Base-by-base conservation (phyloP, 2,888 invertebrate genomes). In the Reticulitermes lucifugus region DNA sequence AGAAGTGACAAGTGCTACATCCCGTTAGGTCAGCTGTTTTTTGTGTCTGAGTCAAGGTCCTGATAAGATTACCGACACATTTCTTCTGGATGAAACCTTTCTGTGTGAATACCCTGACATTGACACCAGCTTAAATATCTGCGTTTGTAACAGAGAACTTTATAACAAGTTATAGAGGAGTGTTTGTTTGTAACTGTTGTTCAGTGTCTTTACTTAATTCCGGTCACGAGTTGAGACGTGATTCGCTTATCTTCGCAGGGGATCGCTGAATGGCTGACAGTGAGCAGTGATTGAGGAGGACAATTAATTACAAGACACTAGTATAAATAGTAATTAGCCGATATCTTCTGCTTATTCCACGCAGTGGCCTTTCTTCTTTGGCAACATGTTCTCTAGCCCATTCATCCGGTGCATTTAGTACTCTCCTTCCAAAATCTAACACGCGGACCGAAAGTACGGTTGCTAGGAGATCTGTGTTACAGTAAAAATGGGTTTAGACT, bases 321-420 rank as follows among this genome's bases (percentile, higher is more conserved):
- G 25, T 65, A 65, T 65, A 65, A 65, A 65, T n/a, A 65, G 65
- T n/a, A 65, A 65, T 65, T 65, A 65, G n/a, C 65, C 4, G n/a
- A 14, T 1, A n/a, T n/a, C n/a, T 65, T 5, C n/a, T n/a, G 22
- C n/a, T 21, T 2, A 60, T 60, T 60, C 60, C 18, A 18, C 10
- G 1, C 4, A 12, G 6, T 46, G 4, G 10, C 46, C 2, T 55
- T 18, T 12, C 4, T 65, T n/a, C 25, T n/a, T 7, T 12, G 65
- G 25, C 2, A 65, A 65, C 65, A 65, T n/a, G 22, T 65, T n/a
- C 65, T 65, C n/a, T 5, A 65, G 4, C n/a, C 7, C 2, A 2
- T 12, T 55, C 55, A 14, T 55, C 55, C 18, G 5, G 18, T 55
- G 12, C 55, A 55, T 12, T 18, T 55, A 5, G 4, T 18, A 18